A percentile compares a stretch with the other conserved stretches of the same genome.
Evolutionary conservation across 35 echinoderm and acorn worm genomes (phyloP).

Genomic region (Amphiura filiformis): DNA sequence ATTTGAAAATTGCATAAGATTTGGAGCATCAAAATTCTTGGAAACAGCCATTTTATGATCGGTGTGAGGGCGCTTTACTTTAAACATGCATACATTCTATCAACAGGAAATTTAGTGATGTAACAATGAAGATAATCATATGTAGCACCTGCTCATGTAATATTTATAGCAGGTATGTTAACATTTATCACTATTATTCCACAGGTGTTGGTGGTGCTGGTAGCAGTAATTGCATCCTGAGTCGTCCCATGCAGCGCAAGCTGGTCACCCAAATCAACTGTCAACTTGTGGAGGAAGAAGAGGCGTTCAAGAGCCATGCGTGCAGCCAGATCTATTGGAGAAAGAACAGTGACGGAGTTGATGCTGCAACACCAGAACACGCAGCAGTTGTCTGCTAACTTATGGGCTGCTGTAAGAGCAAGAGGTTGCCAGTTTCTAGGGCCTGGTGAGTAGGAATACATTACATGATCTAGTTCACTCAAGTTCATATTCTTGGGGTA

Average conservation of each 20-base stretch:
- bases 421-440: constrained; percentile 96
- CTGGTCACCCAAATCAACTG: constrained; percentile 89
- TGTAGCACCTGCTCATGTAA: too few species aligned
- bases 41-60: too few species aligned
- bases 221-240: constrained; percentile 37
- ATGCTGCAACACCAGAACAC: constrained; percentile 97
- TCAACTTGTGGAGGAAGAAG: constrained; percentile 94
- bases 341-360: constrained; percentile 87
- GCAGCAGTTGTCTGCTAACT: constrained; percentile 85
- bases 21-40: too few species aligned
- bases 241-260: constrained; percentile 90
- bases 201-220: not conserved
- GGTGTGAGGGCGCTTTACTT: too few species aligned
- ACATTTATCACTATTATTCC: not conserved
- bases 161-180: too few species aligned
- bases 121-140: too few species aligned
- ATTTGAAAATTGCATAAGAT: too few species aligned
- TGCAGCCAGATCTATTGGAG: constrained; percentile 85
- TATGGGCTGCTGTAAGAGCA: constrained; percentile 91
- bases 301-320: constrained; percentile 74
- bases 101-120: too few species aligned
- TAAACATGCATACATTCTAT: too few species aligned
- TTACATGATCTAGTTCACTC: too few species aligned
- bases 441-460: constrained; percentile 69
- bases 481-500: too few species aligned